Percentiles rank a stretch among this genome's conserved stretches.
phyloP scores from a whole-genome alignment of 2,888 invertebrate genomes.

The Mimas tiliae region DNA sequence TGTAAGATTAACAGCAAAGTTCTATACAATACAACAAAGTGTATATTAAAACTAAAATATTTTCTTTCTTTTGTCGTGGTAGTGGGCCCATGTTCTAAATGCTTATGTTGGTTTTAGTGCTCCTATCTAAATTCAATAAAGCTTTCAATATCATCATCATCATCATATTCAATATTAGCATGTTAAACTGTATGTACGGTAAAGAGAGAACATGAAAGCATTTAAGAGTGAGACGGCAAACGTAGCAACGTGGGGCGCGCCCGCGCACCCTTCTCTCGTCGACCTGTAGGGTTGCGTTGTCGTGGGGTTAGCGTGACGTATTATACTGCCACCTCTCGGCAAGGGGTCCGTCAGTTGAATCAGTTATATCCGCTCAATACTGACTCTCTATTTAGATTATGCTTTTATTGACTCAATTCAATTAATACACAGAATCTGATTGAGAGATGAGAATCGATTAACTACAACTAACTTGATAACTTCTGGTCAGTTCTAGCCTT shows the following conservation, averaged over 20 bases:
- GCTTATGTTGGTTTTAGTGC: too few relatives aligned
- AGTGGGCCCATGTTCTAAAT: too few relatives aligned
- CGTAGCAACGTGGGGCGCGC: slow-evolving; percentile 45
- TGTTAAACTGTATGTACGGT: neutral
- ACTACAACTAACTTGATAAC: neutral
- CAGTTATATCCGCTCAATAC: slow-evolving; percentile 16
- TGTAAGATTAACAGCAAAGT: too few relatives aligned
- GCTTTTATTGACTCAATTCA: neutral
- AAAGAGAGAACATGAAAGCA: neutral
- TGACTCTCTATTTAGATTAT: neutral
- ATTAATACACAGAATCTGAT: neutral
- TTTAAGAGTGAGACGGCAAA: slow-evolving; percentile 9
- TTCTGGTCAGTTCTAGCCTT: neutral
- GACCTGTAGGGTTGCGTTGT: slow-evolving; percentile 32
- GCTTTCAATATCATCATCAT: neutral
- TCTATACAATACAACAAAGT: too few relatives aligned
- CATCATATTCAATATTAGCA: neutral
- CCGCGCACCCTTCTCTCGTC: slow-evolving; percentile 44
- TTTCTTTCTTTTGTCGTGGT: too few relatives aligned
- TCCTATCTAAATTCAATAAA: too few relatives aligned
- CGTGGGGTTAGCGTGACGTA: slow-evolving; percentile 37
- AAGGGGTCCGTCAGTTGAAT: slow-evolving; percentile 5
- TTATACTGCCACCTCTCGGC: neutral
- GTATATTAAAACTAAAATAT: too few relatives aligned
- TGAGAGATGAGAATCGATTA: neutral